These are phyloP conservation scores for Rhaphigaster nebulosa DNA, from an alignment of 2,888 invertebrate genomes.

Conservation along the genomic window DNA sequence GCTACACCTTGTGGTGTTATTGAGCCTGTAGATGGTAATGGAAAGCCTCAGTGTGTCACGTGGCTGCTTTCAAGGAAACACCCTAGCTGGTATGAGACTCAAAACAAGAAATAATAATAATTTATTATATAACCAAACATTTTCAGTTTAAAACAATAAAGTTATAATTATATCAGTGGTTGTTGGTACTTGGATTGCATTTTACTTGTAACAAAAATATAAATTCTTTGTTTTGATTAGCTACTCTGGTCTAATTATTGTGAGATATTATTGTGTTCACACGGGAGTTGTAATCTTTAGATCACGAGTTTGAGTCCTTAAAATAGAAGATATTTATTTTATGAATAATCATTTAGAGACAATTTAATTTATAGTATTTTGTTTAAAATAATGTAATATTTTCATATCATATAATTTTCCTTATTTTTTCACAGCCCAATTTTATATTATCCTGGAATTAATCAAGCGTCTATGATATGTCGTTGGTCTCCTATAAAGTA, in stretches of 20 bases:
- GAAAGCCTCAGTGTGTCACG: slow-evolving; percentile 73
- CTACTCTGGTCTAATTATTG: too few species aligned
- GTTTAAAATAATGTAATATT: background rate
- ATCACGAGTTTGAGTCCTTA: too few species aligned
- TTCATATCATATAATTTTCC: background rate
- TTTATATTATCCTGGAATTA: slow-evolving; percentile 82
- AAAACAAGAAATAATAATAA: slow-evolving; percentile 28
- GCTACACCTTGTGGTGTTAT: slow-evolving; percentile 92
- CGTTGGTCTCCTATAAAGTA: slow-evolving; percentile 85
- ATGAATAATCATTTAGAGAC: background rate
- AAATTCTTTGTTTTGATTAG: background rate
- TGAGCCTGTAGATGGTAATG: slow-evolving; percentile 76
- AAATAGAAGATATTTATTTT: too few species aligned
- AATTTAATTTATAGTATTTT: background rate
- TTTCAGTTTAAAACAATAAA: background rate
- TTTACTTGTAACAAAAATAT: too few species aligned
- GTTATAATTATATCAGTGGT: background rate
- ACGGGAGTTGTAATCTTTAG: too few species aligned
- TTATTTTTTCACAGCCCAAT: slow-evolving; percentile 76
- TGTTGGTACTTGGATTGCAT: too few species aligned
- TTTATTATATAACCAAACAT: background rate
- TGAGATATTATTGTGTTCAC: too few species aligned
- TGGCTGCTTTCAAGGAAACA: slow-evolving; percentile 74
- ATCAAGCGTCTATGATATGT: slow-evolving; percentile 86
- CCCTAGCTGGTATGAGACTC: slow-evolving; percentile 68